These are phyloP conservation scores for Caranx ignobilis DNA, from an alignment of 2,113 vertebrate species.

Conservation along the genomic window DNA sequence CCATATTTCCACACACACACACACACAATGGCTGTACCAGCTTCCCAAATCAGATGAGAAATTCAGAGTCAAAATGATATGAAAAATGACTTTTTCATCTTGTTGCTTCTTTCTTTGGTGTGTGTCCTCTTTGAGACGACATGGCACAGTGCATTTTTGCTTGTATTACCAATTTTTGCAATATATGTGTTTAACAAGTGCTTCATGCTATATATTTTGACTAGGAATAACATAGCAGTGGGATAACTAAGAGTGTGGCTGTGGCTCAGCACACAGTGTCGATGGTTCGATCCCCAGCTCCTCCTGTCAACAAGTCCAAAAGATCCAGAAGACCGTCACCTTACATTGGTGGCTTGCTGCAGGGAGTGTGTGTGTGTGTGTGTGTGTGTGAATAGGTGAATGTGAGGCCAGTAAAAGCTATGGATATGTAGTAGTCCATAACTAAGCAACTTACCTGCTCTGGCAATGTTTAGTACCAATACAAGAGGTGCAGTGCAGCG, in stretches of 20 bases:
- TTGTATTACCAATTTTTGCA: background rate
- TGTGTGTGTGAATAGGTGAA: background rate
- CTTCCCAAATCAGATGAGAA: constrained; percentile 20
- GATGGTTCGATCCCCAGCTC: background rate
- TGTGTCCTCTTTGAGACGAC: constrained; percentile 6
- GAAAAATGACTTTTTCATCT: background rate
- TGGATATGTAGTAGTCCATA: background rate
- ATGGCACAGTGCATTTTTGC: background rate
- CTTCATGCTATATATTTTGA: background rate
- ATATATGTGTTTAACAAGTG: background rate
- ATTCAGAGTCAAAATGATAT: constrained; percentile 20
- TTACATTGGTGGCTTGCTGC: background rate
- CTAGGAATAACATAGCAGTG: constrained; percentile 10
- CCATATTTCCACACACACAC: constrained; percentile 23
- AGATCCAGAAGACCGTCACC: background rate
- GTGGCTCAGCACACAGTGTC: constrained; percentile 8
- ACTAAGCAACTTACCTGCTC: background rate
- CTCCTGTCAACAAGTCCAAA: background rate
- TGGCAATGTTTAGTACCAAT: background rate
- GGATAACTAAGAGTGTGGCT: background rate
- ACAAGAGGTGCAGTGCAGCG: background rate
- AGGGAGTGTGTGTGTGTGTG: background rate
- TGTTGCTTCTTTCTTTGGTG: background rate
- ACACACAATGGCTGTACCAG: constrained; percentile 13
- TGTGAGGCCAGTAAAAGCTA: background rate